phyloP scores from a whole-genome alignment of 1,140 invertebrate genomes.

The Phenacoccus solenopsis region DNA sequence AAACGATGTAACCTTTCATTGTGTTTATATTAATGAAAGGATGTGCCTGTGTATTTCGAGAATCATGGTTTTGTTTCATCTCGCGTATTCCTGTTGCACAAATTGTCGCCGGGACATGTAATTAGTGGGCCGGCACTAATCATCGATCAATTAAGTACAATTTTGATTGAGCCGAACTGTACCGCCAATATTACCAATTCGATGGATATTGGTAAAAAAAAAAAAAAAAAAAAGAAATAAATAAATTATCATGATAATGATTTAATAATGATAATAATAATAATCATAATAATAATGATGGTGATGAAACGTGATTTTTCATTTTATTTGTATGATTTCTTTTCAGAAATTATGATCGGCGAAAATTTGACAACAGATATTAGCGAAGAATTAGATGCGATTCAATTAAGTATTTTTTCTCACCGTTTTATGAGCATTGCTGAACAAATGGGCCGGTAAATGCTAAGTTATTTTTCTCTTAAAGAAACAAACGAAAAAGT shows the following conservation, averaged over 20 bases:
- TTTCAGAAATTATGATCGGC: constrained; percentile 24
- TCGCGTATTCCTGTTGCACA: constrained; percentile 16
- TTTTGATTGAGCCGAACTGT: constrained; percentile 82
- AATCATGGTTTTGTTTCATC: constrained; percentile 40
- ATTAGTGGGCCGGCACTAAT: constrained; percentile 85
- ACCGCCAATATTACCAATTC: constrained; percentile 49
- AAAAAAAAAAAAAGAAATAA: too few relatives aligned
- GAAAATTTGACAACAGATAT: constrained; percentile 44
- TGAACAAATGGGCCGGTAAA: constrained; percentile 94
- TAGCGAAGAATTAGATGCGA: constrained; percentile 66
- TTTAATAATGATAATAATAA: background rate
- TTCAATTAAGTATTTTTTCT: constrained; percentile 96
- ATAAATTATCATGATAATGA: background rate
- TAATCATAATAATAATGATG: background rate
- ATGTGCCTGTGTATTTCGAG: constrained; percentile 65
- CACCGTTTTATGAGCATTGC: constrained; percentile 99
- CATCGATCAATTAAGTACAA: constrained; percentile 86
- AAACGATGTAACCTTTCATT: background rate
- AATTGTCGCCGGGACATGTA: constrained; percentile 43
- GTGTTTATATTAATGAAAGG: constrained; percentile 31
- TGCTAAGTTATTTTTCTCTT: constrained; percentile 18
- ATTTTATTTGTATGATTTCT: background rate
- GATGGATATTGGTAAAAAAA: constrained; percentile 66
- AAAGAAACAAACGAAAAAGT: constrained; percentile 3
- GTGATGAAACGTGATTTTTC: background rate